Conservation (phyloP, 2,113 vertebrate species). For the Chlorocebus sabaeus region DNA sequence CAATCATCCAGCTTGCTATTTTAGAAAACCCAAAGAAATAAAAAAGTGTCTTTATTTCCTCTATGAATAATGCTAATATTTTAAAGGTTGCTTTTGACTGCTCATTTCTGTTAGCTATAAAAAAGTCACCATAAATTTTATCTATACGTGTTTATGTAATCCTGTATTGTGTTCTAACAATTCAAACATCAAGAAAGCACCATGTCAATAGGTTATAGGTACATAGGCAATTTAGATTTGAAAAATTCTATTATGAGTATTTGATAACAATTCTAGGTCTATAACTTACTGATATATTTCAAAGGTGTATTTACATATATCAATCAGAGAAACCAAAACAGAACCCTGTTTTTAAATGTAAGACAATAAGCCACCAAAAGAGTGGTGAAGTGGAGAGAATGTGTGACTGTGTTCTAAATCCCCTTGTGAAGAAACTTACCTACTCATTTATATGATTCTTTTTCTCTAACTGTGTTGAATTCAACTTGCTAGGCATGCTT, state of each 20-base stretch:
- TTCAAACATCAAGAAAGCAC: neutral
- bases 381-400: neutral
- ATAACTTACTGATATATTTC: neutral
- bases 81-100: neutral
- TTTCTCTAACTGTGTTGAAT: neutral
- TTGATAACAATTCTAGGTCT: neutral
- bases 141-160: neutral
- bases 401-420: neutral
- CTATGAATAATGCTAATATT: neutral
- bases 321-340: neutral
- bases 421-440: neutral
- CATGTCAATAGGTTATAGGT: neutral
- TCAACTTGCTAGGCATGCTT: neutral
- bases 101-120: neutral
- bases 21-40: neutral
- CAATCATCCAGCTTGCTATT: neutral
- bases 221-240: neutral
- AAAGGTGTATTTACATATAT: neutral
- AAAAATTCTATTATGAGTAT: neutral
- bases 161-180: neutral
- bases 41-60: neutral
- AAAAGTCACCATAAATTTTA: neutral
- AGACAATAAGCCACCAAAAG: neutral
- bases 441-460: slow-evolving; percentile 6
- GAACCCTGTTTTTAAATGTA: neutral